These are phyloP conservation scores for Eospalax fontanierii DNA, from an alignment of 2,797 vertebrate genomes.

Conservation along the genomic window DNA sequence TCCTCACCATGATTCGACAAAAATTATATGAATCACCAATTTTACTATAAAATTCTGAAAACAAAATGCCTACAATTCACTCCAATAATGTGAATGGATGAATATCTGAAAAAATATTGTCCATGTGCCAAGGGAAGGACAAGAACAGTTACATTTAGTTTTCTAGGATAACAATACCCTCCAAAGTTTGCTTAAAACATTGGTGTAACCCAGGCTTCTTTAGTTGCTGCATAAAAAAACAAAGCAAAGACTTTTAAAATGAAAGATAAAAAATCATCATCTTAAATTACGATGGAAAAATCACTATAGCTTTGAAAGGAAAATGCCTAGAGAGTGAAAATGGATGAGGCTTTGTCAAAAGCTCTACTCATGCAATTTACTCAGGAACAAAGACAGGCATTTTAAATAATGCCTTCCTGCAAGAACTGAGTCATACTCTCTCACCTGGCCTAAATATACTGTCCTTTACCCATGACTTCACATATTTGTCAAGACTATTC, in stretches of 20 bases:
- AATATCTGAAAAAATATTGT: constrained; percentile 42
- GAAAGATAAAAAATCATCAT: constrained; percentile 7
- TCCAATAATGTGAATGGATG: neutral
- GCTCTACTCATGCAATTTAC: neutral
- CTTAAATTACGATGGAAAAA: constrained; percentile 22
- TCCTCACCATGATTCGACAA: neutral
- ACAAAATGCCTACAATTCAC: constrained; percentile 1
- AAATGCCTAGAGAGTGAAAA: neutral
- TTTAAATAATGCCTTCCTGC: neutral
- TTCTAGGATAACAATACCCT: neutral
- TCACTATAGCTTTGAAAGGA: neutral
- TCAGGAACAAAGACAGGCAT: neutral
- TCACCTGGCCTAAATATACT: neutral
- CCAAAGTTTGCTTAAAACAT: neutral
- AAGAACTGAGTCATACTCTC: neutral
- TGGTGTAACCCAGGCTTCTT: neutral
- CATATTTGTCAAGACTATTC: neutral
- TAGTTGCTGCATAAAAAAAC: neutral
- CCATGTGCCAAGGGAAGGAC: neutral
- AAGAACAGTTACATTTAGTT: neutral
- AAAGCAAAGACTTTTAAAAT: constrained; percentile 40
- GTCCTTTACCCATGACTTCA: neutral
- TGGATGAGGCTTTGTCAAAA: neutral
- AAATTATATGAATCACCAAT: neutral
- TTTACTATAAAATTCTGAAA: constrained; percentile 43